These are phyloP conservation scores for Proisotoma minuta DNA, from an alignment of 2,888 invertebrate species.

Conservation along the genomic window DNA sequence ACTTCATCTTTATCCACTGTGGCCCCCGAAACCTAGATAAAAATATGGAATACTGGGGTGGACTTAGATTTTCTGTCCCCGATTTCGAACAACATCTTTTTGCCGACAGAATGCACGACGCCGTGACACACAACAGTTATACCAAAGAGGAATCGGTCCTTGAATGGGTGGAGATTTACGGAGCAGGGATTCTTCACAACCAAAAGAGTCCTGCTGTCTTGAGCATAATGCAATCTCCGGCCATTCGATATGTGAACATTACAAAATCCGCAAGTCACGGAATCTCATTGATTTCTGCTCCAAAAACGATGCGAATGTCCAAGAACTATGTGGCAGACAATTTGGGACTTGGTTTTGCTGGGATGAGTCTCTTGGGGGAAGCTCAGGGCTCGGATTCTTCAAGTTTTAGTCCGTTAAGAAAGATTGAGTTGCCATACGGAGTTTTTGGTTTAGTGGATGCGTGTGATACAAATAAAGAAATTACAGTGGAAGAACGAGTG, in stretches of 20 bases:
- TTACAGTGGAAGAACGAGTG: slow-evolving; percentile 81
- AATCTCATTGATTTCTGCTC: slow-evolving; percentile 83
- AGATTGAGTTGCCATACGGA: slow-evolving; percentile 74
- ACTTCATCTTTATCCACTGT: slow-evolving; percentile 91
- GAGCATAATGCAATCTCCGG: slow-evolving; percentile 81
- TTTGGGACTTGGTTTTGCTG: slow-evolving; percentile 82
- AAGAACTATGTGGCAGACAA: slow-evolving; percentile 70
- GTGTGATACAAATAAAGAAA: slow-evolving; percentile 89
- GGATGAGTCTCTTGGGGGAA: slow-evolving; percentile 87
- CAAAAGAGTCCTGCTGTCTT: slow-evolving; percentile 91
- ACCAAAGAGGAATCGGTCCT: slow-evolving; percentile 70
- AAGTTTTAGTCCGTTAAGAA: slow-evolving; percentile 78
- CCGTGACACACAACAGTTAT: slow-evolving; percentile 68
- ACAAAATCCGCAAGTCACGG: slow-evolving; percentile 83
- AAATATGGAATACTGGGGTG: slow-evolving; percentile 85
- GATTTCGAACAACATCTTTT: slow-evolving; percentile 83
- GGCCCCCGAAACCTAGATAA: slow-evolving; percentile 65
- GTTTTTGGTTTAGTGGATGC: slow-evolving; percentile 81
- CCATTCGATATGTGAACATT: slow-evolving; percentile 72
- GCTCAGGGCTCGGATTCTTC: slow-evolving; percentile 80
- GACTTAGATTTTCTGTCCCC: slow-evolving; percentile 82
- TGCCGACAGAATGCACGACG: slow-evolving; percentile 65
- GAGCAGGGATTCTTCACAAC: slow-evolving; percentile 92
- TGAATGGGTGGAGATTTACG: slow-evolving; percentile 74
- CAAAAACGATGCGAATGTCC: slow-evolving; percentile 69